Evolutionary conservation across 2,113 vertebrate species (phyloP), one percentile per base, ranked within the genome.

Genomic region (Prolemur simus): DNA sequence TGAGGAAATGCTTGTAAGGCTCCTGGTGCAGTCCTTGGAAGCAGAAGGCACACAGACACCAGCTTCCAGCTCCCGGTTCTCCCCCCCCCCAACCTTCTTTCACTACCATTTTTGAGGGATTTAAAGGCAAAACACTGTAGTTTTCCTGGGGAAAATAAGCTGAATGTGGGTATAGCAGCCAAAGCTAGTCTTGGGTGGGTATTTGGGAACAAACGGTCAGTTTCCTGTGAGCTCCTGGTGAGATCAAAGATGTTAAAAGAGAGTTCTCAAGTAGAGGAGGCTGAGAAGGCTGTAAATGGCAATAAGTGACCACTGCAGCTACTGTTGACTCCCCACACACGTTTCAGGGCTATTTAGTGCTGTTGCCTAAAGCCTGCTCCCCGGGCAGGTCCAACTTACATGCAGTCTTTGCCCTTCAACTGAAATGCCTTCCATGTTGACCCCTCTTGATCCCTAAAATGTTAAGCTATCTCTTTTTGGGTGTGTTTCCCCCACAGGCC

Each of bases 161-260:
- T 84, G 56, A 92, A 29, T 89, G 77, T 87, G 78, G 20, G 11
- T 63, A 71, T 81, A 47, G 78, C 39, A 92, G 56, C 73, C 82
- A 77, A 68, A 90, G 32, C 78, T 87, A 74, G 88, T 90, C 78
- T 66, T 76, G 9, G 95, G 78, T 95, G 63, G 64, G 49, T 96
- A 80, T 97, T 92, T 96, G 86, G 83, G 81, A 86, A 85, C 83
- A 97, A 96, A 93, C 94, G 89, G 86, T 78, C 87, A 39, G 91
- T 91, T 98, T 98, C 95, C 96, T 95, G 95, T 96, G 91, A 96
- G 34, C 87, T 85, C 96, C 96, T 92, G 77, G 87, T 87, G 96
- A 97, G 97, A 96, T 97, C 97, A 98, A 96, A 98, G 98, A 52
- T 77, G 47, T 64, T 87, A 21, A 86, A 84, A 78, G 77, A 54